Conservation (phyloP, 92 coral and sea anemone genomes). For the Porites cylindrica region DNA sequence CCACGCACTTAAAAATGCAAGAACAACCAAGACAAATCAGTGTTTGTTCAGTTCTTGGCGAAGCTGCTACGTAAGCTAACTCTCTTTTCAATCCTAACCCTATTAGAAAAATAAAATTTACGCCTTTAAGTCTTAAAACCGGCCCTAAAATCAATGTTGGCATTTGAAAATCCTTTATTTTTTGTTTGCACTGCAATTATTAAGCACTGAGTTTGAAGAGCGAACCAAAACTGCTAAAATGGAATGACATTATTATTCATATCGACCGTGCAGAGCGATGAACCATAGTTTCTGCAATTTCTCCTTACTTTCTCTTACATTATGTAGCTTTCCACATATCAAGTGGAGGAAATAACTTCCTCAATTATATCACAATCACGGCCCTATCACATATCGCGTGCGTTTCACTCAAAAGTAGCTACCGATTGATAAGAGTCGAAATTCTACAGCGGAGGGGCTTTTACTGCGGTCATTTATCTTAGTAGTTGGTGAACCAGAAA, state of each 20-base stretch:
- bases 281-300: not conserved
- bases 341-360: not conserved
- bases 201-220: too few relatives aligned
- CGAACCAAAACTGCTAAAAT: not conserved
- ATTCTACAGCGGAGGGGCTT: not conserved
- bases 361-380: not conserved
- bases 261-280: too few relatives aligned
- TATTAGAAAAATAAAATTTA: not conserved
- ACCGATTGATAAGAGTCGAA: not conserved
- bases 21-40: too few relatives aligned
- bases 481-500: slow-evolving; percentile 36
- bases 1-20: not conserved
- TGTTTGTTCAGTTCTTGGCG: not conserved
- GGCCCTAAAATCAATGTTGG: not conserved
- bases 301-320: not conserved
- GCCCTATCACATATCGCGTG: not conserved
- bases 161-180: too few relatives aligned
- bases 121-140: not conserved
- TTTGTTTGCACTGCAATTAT: too few relatives aligned
- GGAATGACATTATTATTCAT: not conserved
- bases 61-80: not conserved
- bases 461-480: slow-evolving; percentile 44
- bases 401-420: not conserved
- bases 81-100: too few relatives aligned
- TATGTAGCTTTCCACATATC: not conserved